Conservation (phyloP, 2,113 vertebrate genomes). For the Pachycephala philippinensis region DNA sequence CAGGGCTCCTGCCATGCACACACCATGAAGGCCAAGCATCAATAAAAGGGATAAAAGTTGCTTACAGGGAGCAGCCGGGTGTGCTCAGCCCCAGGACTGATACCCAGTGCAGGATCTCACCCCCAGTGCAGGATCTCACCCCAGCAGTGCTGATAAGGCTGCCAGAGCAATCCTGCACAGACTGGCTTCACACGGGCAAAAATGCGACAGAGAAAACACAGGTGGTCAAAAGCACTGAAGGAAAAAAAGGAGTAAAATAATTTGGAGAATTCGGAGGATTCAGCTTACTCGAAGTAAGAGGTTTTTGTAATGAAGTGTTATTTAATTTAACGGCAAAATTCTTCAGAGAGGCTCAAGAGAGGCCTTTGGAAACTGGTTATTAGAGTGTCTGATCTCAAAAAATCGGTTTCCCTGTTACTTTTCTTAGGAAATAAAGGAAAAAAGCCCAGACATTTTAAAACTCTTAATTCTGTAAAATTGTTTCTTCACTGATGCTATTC, state of each 20-base stretch:
- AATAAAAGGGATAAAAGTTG: neutral
- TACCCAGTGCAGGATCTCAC: rapidly evolving
- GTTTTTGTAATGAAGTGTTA: neutral
- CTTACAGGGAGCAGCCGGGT: neutral
- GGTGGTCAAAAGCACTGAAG: neutral
- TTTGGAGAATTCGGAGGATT: neutral
- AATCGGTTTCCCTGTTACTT: neutral
- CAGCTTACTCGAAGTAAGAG: neutral
- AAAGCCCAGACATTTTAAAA: neutral
- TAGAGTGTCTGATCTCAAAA: neutral
- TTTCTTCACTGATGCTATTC: neutral
- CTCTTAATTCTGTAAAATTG: neutral
- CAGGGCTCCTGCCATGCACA: no score
- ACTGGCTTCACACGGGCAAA: neutral
- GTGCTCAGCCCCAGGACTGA: neutral
- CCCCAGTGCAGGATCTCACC: rapidly evolving
- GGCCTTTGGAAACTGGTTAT: neutral
- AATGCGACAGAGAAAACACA: neutral
- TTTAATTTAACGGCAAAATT: neutral
- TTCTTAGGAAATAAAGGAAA: neutral
- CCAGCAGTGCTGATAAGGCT: neutral
- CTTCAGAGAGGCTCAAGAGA: neutral
- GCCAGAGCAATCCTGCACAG: rapidly evolving
- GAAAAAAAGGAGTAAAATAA: neutral
- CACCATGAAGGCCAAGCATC: rapidly evolving